Evolutionary conservation across 2,888 invertebrate species (phyloP), one percentile per base, ranked within the genome.

Genomic region (Drosophila mayaguana): DNA sequence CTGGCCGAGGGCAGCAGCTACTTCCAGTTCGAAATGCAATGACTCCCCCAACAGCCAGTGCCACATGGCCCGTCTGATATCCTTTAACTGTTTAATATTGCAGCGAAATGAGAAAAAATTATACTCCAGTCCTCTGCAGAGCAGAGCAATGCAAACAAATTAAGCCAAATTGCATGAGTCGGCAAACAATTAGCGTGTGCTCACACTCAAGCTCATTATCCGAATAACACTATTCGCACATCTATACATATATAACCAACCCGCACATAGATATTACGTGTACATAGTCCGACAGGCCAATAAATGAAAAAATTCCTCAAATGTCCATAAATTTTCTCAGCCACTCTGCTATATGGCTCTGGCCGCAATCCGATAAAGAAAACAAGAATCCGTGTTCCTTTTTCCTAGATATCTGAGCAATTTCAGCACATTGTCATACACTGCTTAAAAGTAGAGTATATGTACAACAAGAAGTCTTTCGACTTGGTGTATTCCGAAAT

Each of bases 21-120:
- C 50, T 56, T 42, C 59, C 40, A 63, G 28, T 36, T 53, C 48
- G 57, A 53, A 65, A 67, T 73, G 72, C 63, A 57, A 61, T 20
- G 25, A 20, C 55, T 43, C 36, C 57, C 32, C 66, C 61, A 36
- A 20, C 60, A 59, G 45, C 36, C 66, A 53, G 64, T 63, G 68
- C 72, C 75, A 72, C 75, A 74, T 61, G 69, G 63, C 56, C 55
- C 46, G 62, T 53, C 61, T 60, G 70, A 78, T 77, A 80, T 80
- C 78, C 84, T 80, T 86, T 84, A 88, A 88, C 83, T 75, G 70
- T 88, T 86, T 82, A 86, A 88, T 86, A 79, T 81, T 78, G 81
- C 79, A 86, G 42, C 70, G 63, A 66, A 75, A 65, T 67, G 66
- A 60, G 54, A 40, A 46, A 60, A 64, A 78, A 65, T 61, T 36